These are phyloP conservation scores for Lucinisca nassula DNA, from an alignment of 2,888 invertebrate species.

Conservation along the genomic window DNA sequence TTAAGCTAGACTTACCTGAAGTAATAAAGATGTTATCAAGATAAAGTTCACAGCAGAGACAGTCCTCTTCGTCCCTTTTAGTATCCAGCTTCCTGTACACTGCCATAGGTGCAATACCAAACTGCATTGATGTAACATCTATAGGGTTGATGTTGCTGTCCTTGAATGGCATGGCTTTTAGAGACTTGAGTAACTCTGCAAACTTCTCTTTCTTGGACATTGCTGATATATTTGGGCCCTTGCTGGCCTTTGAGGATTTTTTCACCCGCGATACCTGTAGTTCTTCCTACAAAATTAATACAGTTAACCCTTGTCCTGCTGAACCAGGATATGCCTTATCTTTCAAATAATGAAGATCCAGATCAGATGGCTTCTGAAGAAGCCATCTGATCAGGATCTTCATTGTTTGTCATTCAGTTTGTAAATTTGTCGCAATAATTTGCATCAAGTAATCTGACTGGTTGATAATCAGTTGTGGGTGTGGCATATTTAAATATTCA, in stretches of 20 bases:
- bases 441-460: too few relatives aligned
- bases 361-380: too few relatives aligned
- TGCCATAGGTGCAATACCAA: slow-evolving; percentile 73
- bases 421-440: too few relatives aligned
- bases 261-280: background rate
- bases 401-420: too few relatives aligned
- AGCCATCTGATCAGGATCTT: too few relatives aligned
- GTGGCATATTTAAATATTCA: too few relatives aligned
- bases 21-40: slow-evolving; percentile 76
- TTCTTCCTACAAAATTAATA: too few relatives aligned
- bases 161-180: slow-evolving; percentile 61
- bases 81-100: slow-evolving; percentile 59
- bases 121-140: slow-evolving; percentile 70
- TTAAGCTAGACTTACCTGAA: too few relatives aligned
- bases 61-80: slow-evolving; percentile 1
- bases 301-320: too few relatives aligned
- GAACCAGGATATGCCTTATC: too few relatives aligned
- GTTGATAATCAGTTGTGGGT: too few relatives aligned
- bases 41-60: slow-evolving; percentile 74
- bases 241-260: background rate
- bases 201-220: slow-evolving; percentile 59
- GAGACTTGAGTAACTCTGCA: slow-evolving; percentile 58
- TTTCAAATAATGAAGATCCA: too few relatives aligned
- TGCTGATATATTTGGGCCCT: background rate
- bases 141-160: slow-evolving; percentile 71